Base-by-base conservation (phyloP, 2,113 vertebrate genomes). In the Notarius lentiginosus region DNA sequence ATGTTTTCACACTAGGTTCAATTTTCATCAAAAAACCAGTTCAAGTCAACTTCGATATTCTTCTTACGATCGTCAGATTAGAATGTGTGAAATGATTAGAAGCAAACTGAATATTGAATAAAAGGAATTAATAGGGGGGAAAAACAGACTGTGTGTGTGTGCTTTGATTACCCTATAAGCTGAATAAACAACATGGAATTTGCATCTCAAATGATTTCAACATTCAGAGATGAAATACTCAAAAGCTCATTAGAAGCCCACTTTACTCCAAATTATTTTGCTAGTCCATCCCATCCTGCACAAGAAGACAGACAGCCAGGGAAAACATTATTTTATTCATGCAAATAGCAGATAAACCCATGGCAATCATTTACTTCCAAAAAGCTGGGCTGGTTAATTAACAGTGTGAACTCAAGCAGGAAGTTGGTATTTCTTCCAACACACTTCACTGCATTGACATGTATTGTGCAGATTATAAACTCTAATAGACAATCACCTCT, bases 401-500 rank as follows among this genome's bases (percentile, higher is more conserved):
- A 94, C 79, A 83, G 1, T 70, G 89, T 87, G 92, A 92, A 88
- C 92, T 92, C 89, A 89, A 93, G 89, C 88, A 90, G 91, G 90
- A 94, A 91, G 0, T 85, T 87, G 18, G 68, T 76, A 73, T 80
- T 91, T 85, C 89, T 90, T 84, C 4, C 89, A 90, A 83, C 70
- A 58, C 89, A 83, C 82, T 89, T 87, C 89, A 84, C 88, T 0
- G 81, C 15, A n/a, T n/a, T 1, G 7, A 70, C 77, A 80, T 0
- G 15, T 53, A 79, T 72, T 53, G 47, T 66, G 47, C n/a, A 80
- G 76, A 84, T 85, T 86, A 88, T 87, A 61, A 60, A 47, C 80
- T 83, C 34, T 41, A 84, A 84, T 72, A 30, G 34, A 82, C 27
- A 68, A 87, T 87, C 89, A 87, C 89, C 87, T 87, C 56, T 68